These are phyloP conservation scores for Leptinotarsa peninsularis DNA, from an alignment of 2,888 invertebrate genomes.

Conservation along the genomic window DNA sequence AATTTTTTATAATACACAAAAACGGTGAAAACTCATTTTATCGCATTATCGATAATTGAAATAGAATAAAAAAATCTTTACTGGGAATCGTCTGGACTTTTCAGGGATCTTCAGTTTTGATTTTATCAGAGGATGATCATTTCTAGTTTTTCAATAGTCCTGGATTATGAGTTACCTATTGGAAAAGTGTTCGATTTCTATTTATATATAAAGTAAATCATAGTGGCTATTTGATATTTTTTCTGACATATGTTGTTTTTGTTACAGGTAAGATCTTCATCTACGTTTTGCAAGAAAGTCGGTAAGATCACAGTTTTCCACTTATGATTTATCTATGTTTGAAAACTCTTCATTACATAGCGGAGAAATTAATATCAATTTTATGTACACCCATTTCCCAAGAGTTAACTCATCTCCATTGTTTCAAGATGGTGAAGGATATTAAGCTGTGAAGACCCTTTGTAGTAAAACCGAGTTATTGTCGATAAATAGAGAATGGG, in stretches of 20 bases:
- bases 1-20: too few relatives aligned
- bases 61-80: too few relatives aligned
- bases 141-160: too few relatives aligned
- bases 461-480: slow-evolving; percentile 46
- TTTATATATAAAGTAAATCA: too few relatives aligned
- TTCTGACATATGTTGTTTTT: neutral
- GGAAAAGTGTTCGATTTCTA: too few relatives aligned
- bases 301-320: slow-evolving; percentile 22
- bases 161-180: too few relatives aligned
- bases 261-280: slow-evolving; percentile 1
- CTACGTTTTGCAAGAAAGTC: neutral
- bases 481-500: slow-evolving; percentile 45
- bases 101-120: too few relatives aligned
- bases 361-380: slow-evolving; percentile 32
- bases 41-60: too few relatives aligned
- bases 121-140: too few relatives aligned
- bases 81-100: too few relatives aligned
- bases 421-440: slow-evolving; percentile 37
- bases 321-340: slow-evolving; percentile 4
- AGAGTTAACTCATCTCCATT: slow-evolving; percentile 39
- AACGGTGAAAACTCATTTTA: too few relatives aligned
- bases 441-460: slow-evolving; percentile 26
- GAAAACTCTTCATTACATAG: slow-evolving; percentile 7
- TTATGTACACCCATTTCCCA: slow-evolving; percentile 33
- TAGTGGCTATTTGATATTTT: too few relatives aligned